phyloP scores from a whole-genome alignment of 2,888 invertebrate species.

The Xanthorhoe spadicearia region DNA sequence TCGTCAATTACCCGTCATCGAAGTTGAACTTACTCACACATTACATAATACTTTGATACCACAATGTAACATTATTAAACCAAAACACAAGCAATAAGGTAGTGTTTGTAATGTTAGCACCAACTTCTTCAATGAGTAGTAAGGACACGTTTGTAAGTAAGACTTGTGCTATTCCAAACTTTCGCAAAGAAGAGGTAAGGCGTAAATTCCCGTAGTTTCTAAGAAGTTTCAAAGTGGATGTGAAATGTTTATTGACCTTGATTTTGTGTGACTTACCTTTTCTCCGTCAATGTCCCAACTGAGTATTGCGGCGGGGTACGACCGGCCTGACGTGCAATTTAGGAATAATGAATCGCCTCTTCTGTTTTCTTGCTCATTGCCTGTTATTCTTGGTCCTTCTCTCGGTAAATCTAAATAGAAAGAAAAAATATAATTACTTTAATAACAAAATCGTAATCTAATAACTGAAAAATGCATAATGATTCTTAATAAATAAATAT shows the following conservation, averaged over 20 bases:
- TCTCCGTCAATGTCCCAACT: conserved; percentile 92
- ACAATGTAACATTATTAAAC: too few relatives aligned
- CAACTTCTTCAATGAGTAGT: background rate
- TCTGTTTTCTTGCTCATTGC: conserved; percentile 89
- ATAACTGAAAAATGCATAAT: too few relatives aligned
- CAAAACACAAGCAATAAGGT: background rate
- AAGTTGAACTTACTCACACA: too few relatives aligned
- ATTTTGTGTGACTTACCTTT: conserved; percentile 78
- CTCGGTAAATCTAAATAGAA: conserved; percentile 84
- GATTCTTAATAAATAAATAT: too few relatives aligned
- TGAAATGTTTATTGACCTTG: background rate
- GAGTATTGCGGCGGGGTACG: conserved; percentile 89
- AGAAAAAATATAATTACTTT: too few relatives aligned
- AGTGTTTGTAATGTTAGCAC: background rate
- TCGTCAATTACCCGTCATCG: too few relatives aligned
- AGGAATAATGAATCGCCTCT: conserved; percentile 89
- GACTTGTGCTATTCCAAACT: background rate
- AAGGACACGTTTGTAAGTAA: background rate
- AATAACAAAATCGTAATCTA: too few relatives aligned
- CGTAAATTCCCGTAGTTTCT: background rate
- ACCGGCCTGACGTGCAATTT: conserved; percentile 91
- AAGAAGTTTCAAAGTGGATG: background rate
- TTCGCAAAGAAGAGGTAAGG: background rate
- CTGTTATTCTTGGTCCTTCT: conserved; percentile 90
- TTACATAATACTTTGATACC: too few relatives aligned